Evolutionary conservation across 2,797 vertebrate genomes (phyloP).

Genomic region (Siniperca scherzeri): DNA sequence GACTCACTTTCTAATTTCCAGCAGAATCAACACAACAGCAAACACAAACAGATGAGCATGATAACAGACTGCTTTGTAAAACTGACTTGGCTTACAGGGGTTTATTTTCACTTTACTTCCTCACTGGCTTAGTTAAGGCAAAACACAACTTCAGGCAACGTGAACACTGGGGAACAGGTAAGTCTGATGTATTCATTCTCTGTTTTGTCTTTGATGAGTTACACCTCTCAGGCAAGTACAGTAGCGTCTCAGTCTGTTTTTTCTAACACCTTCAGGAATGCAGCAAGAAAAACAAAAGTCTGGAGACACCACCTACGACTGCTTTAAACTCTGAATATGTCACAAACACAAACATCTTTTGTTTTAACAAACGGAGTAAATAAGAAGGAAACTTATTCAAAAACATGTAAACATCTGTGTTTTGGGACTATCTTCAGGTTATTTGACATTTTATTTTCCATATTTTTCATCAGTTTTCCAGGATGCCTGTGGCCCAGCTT

Average conservation of each 20-base stretch:
- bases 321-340: slow-evolving; percentile 17
- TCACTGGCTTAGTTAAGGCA: slow-evolving; percentile 15
- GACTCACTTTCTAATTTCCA: slow-evolving; percentile 14
- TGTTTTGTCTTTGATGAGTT: slow-evolving; percentile 46
- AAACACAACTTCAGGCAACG: slow-evolving; percentile 46
- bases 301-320: slow-evolving; percentile 28
- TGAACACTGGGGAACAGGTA: slow-evolving; percentile 34
- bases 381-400: slow-evolving; percentile 11
- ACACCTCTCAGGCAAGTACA: neutral
- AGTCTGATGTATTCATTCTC: slow-evolving; percentile 44
- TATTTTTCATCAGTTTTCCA: slow-evolving; percentile 14
- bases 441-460: slow-evolving; percentile 15
- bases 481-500: slow-evolving; percentile 13
- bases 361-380: slow-evolving; percentile 26
- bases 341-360: neutral
- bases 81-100: neutral
- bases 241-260: slow-evolving; percentile 9
- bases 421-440: slow-evolving; percentile 27
- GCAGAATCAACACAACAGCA: slow-evolving; percentile 17
- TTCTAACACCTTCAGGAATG: slow-evolving; percentile 28
- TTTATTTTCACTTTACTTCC: slow-evolving; percentile 40
- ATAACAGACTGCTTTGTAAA: slow-evolving; percentile 16
- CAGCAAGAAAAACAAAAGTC: neutral
- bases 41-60: neutral
- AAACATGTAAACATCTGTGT: slow-evolving; percentile 38